Evolutionary conservation across 2,888 invertebrate species (phyloP).

Genomic region (Baccha elongata): DNA sequence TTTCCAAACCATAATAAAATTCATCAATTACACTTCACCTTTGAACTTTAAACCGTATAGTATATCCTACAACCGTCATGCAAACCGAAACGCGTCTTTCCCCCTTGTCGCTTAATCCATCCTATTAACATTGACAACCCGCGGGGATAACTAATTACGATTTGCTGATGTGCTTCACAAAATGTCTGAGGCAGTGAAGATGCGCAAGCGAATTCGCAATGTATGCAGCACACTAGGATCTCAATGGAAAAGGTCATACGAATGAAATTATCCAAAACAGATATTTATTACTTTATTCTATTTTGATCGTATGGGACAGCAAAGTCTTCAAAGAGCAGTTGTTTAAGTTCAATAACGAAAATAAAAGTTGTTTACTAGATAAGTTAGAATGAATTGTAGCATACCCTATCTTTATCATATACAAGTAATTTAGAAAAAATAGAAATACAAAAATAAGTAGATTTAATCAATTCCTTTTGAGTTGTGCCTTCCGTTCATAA

Average conservation of each 20-base stretch:
- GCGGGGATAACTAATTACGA: conserved; percentile 70
- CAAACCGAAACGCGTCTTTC: background rate
- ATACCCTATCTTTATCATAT: background rate
- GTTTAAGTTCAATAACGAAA: conserved; percentile 7
- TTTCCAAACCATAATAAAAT: conserved; percentile 55
- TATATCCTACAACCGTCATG: background rate
- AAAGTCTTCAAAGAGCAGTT: background rate
- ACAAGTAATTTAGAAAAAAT: no score
- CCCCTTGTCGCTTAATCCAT: conserved; percentile 12
- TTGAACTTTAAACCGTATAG: conserved; percentile 55
- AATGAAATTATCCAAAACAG: conserved; percentile 70
- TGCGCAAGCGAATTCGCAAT: conserved; percentile 56
- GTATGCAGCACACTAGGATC: conserved; percentile 33
- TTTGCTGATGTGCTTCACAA: conserved; percentile 57
- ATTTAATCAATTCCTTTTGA: no score
- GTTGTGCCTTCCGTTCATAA: no score
- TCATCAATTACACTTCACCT: conserved; percentile 69
- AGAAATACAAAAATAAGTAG: no score
- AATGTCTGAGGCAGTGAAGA: conserved; percentile 62
- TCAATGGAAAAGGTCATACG: conserved; percentile 71
- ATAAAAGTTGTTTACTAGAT: background rate
- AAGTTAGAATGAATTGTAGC: background rate
- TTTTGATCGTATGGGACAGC: conserved; percentile 60
- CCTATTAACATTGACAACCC: conserved; percentile 60
- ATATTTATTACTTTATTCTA: conserved; percentile 71